Percentiles rank a stretch among this genome's conserved stretches.
phyloP scores from a whole-genome alignment of 2,888 invertebrate genomes.

The Pachymerium ferrugineum region DNA sequence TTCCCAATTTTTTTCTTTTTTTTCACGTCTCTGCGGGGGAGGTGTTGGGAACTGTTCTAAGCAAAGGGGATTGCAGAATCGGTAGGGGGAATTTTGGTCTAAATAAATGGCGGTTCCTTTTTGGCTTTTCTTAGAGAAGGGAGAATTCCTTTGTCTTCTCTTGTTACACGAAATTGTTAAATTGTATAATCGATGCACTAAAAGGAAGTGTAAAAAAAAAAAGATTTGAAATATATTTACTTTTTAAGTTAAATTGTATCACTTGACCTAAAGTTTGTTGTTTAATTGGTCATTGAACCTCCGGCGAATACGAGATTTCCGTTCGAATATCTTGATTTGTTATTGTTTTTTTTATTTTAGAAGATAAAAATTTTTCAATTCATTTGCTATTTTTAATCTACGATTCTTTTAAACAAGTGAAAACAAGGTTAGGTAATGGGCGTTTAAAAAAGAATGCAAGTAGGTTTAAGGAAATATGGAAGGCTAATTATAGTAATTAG shows the following conservation, averaged over 20 bases:
- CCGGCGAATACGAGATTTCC: neutral
- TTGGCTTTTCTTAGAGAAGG: neutral
- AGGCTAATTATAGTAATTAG: too few relatives aligned
- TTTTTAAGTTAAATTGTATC: neutral
- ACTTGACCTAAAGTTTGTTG: neutral
- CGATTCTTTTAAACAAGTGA: too few relatives aligned
- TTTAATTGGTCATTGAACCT: constrained; percentile 2
- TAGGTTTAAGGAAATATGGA: too few relatives aligned
- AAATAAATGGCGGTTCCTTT: neutral
- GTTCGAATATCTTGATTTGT: too few relatives aligned
- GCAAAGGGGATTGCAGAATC: neutral
- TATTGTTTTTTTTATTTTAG: neutral
- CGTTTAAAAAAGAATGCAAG: too few relatives aligned
- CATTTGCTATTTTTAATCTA: neutral
- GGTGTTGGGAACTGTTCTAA: neutral
- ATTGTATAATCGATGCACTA: neutral
- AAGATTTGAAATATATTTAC: neutral
- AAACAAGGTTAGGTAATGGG: too few relatives aligned
- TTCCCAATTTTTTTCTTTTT: neutral
- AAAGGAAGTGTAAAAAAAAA: too few relatives aligned
- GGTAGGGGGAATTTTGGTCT: too few relatives aligned
- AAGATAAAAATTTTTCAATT: neutral
- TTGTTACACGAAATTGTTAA: neutral
- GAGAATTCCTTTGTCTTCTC: neutral
- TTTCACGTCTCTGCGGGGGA: neutral